Evolutionary conservation across 2,113 vertebrate species (phyloP).

Genomic region (Naja naja): DNA sequence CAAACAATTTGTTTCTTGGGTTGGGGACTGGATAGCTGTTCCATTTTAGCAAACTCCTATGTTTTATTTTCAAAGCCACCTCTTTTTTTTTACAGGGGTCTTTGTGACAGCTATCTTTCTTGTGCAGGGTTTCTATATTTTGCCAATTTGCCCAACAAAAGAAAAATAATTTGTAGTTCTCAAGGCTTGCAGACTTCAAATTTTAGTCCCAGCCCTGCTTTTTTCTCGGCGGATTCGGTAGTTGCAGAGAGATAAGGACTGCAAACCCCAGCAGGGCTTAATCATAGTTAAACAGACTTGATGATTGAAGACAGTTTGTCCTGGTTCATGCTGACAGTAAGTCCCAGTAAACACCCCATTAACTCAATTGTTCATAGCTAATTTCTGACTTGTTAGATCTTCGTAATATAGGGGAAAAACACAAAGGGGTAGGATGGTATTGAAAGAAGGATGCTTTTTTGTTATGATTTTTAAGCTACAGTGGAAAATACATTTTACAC

Average conservation of each 20-base stretch:
- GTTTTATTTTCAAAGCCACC: not conserved
- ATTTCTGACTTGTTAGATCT: conserved; percentile 17
- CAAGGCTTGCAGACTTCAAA: conserved; percentile 6
- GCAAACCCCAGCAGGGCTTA: conserved; percentile 21
- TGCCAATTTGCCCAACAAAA: not conserved
- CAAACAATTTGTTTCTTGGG: not conserved
- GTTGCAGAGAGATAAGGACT: conserved; percentile 9
- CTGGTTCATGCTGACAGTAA: conserved; percentile 17
- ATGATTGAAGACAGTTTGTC: conserved; percentile 5
- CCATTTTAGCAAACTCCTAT: not conserved
- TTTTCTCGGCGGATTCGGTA: conserved; percentile 26
- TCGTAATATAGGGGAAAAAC: not conserved
- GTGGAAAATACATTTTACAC: not conserved
- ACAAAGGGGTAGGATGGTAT: not conserved
- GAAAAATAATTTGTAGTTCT: not conserved
- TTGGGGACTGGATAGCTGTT: not conserved
- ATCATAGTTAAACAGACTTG: conserved; percentile 33
- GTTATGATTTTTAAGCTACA: not conserved
- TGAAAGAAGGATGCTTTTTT: not conserved
- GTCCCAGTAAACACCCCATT: not conserved
- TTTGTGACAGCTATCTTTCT: not conserved
- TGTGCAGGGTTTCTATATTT: not conserved
- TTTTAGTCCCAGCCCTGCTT: conserved; percentile 12
- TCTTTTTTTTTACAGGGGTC: not conserved
- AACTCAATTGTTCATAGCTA: not conserved